A percentile compares a stretch with the other conserved stretches of the same genome.
These are phyloP conservation scores for Edolisoma coerulescens DNA, from an alignment of 2,113 vertebrate genomes.

Conservation along the genomic window DNA sequence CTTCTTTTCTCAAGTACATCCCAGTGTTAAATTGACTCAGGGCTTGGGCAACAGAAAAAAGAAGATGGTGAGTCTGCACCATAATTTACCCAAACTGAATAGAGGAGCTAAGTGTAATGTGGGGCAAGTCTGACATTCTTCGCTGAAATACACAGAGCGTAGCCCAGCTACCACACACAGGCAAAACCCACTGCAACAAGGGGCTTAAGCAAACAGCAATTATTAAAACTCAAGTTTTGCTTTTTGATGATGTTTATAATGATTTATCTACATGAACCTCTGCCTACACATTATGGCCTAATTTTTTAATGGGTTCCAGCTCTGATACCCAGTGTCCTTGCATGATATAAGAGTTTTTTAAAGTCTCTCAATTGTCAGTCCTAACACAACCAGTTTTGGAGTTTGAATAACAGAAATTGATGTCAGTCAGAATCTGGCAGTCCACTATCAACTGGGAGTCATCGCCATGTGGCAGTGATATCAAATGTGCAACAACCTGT, in stretches of 20 bases:
- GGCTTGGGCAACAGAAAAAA: background rate
- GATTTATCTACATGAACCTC: background rate
- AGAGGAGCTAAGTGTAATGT: background rate
- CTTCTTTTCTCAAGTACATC: background rate
- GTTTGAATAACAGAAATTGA: background rate
- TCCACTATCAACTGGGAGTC: background rate
- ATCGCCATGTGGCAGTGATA: accelerated
- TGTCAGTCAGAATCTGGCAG: background rate
- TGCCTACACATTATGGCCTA: background rate
- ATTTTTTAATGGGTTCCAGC: background rate
- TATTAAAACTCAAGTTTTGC: background rate
- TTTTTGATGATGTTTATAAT: background rate
- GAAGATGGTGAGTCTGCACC: background rate
- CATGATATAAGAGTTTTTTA: background rate
- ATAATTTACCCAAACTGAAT: background rate
- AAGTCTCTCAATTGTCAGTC: background rate
- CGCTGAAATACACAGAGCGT: background rate
- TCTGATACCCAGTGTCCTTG: background rate
- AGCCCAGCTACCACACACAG: background rate
- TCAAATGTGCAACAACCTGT: background rate
- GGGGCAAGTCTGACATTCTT: background rate
- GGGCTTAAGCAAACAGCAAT: background rate
- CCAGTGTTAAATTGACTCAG: background rate
- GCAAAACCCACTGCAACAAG: background rate
- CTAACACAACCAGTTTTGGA: background rate